Evolutionary conservation across 1,140 invertebrate species (phyloP), one percentile per base, ranked within the genome.

Genomic region (Solenopsis invicta): DNA sequence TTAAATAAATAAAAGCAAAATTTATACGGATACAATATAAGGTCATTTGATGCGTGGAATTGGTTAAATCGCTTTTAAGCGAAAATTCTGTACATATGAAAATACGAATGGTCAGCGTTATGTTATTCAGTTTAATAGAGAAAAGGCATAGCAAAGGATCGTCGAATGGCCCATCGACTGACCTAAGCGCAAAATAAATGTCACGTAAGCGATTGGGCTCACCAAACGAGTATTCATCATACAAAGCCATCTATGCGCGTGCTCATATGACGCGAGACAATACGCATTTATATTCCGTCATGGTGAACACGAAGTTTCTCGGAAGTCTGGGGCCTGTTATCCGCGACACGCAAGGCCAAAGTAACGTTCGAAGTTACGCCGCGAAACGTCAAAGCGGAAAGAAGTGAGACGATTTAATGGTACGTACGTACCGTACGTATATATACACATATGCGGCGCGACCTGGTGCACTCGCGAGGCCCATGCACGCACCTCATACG

Each of bases 231-330:
- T 67, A 12, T 21, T 13, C 52, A 12, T 41, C 6, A 8, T 18
- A 41, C 54, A 48, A 69, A 12, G 59, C 24, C 52, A 66, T 50
- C 16, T n/a, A 34, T 71, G 21, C 37, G 64, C 50, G 10, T 21
- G 29, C 34, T 80, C 18, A 41, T 67, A 37, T 34, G 5, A n/a
- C 29, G 21, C 66, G 21, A 81, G 24, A 61, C 24, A 75, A 84
- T 75, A 29, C 13, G 37, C 45, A 50, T 69, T 69, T n/a, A 48
- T 48, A 69, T 52, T 76, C 21, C 34, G 24, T 24, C 76, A 56
- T 50, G 45, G n/a, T 67, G 29, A 41, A 81, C 66, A 69, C 52
- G n/a, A 66, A 75, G 54, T 75, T 90, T 90, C 85, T 67, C 24
- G 61, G 74, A 89, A 90, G 16, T 67, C 50, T 41, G 34, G 3